phyloP scores from a whole-genome alignment of 2,888 invertebrate species.

The Zygaena filipendulae region DNA sequence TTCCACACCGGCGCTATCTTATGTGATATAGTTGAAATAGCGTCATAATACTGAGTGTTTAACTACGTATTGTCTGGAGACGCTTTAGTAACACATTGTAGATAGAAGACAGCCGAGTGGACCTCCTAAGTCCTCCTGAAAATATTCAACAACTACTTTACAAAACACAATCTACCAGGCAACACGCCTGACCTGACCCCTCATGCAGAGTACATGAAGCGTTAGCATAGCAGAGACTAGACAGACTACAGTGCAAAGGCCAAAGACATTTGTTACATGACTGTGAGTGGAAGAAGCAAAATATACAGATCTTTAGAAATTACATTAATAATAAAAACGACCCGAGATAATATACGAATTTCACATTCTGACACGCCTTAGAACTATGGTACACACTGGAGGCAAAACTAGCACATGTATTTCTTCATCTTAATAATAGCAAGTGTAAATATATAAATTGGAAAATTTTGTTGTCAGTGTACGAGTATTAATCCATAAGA shows the following conservation, averaged over 20 bases:
- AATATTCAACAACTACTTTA: slow-evolving; percentile 55
- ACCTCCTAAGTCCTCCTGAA: slow-evolving; percentile 76
- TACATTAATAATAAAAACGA: slow-evolving; percentile 31
- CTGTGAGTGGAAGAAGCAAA: slow-evolving; percentile 45
- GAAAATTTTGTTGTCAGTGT: slow-evolving; percentile 21
- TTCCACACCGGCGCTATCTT: slow-evolving; percentile 28
- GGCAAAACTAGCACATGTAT: slow-evolving; percentile 15
- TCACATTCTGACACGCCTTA: too few species aligned
- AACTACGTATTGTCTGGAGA: slow-evolving; percentile 28
- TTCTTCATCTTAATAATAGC: slow-evolving; percentile 6
- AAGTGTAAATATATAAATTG: slow-evolving; percentile 8
- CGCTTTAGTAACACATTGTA: slow-evolving; percentile 69
- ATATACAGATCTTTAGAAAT: slow-evolving; percentile 63
- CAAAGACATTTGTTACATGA: slow-evolving; percentile 49
- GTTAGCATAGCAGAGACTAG: too few species aligned
- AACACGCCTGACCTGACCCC: slow-evolving; percentile 40
- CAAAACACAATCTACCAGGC: too few species aligned
- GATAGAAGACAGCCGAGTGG: slow-evolving; percentile 74
- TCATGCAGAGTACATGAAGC: slow-evolving; percentile 37
- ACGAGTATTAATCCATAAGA: slow-evolving; percentile 22
- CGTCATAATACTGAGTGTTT: slow-evolving; percentile 40
- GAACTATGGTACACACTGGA: slow-evolving; percentile 28
- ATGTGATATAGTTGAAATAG: too few species aligned
- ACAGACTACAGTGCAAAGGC: slow-evolving; percentile 40
- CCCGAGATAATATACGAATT: too few species aligned